Evolutionary conservation across 2,888 invertebrate species (phyloP).

Genomic region (Allygus modestus): DNA sequence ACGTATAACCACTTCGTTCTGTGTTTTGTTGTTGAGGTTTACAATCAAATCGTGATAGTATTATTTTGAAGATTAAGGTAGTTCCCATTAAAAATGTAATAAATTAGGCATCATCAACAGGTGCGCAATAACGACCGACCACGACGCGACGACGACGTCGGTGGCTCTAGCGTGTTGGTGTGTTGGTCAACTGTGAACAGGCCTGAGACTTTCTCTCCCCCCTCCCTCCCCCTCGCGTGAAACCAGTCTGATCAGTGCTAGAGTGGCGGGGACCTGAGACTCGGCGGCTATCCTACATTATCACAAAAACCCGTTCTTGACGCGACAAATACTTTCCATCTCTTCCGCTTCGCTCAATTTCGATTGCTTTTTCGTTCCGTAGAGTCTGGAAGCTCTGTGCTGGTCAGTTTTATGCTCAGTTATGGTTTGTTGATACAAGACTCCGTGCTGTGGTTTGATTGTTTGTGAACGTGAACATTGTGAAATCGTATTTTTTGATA

Average conservation of each 20-base stretch:
- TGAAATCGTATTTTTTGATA: neutral
- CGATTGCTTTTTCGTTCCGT: conserved; percentile 3
- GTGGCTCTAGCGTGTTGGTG: neutral
- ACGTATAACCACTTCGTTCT: too few species aligned
- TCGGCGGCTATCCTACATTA: conserved; percentile 6
- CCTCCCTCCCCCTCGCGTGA: conserved; percentile 16
- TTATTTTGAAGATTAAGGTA: too few species aligned
- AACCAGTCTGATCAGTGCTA: conserved; percentile 32
- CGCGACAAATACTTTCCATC: conserved; percentile 50
- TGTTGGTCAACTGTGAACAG: conserved; percentile 42
- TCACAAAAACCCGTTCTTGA: conserved; percentile 46
- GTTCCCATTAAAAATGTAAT: too few species aligned
- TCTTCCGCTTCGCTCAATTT: conserved; percentile 49
- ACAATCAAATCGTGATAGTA: too few species aligned
- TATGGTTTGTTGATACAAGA: conserved; percentile 38
- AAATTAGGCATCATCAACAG: too few species aligned
- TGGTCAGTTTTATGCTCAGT: neutral
- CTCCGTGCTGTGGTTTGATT: conserved; percentile 13
- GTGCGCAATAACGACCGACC: too few species aligned
- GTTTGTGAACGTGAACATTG: neutral
- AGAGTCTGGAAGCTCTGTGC: neutral
- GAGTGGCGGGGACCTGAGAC: conserved; percentile 34
- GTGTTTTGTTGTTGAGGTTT: too few species aligned
- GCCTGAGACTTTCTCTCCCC: conserved; percentile 47
- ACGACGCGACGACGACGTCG: neutral